phyloP scores from a whole-genome alignment of 1,140 invertebrate species.

The Lysiphlebus fabarum region DNA sequence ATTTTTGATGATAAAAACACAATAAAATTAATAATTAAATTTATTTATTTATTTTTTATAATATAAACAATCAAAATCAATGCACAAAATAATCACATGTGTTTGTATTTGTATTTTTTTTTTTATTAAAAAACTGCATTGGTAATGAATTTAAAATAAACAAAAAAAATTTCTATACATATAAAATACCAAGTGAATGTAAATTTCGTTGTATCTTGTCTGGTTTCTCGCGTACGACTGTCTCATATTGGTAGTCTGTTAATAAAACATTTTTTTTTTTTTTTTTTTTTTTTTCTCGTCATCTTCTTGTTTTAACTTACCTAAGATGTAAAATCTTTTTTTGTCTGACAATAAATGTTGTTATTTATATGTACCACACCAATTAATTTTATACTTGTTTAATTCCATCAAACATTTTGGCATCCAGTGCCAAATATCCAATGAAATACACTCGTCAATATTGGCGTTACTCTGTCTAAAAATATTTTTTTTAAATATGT shows the following conservation, averaged over 20 bases:
- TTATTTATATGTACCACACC: neutral
- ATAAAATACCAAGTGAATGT: no score
- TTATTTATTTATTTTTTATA: no score
- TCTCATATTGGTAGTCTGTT: conserved; percentile 9
- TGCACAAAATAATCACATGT: no score
- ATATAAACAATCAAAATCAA: no score
- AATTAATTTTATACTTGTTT: no score
- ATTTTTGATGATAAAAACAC: no score
- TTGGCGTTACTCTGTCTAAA: conserved; percentile 31
- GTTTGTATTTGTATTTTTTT: no score
- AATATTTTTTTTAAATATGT: neutral
- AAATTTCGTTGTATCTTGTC: no score
- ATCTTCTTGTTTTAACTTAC: conserved; percentile 12
- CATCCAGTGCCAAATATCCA: conserved; percentile 35
- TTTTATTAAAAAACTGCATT: no score
- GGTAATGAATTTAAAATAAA: no score
- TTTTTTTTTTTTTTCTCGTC: conserved; percentile 27
- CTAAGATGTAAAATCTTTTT: neutral
- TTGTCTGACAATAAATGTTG: neutral
- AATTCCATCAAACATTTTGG: conserved; percentile 9
- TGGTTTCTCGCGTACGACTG: conserved; percentile 32
- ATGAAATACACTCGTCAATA: conserved; percentile 24
- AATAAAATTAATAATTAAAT: no score
- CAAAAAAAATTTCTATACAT: no score
- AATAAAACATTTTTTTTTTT: conserved; percentile 16